phyloP scores from a whole-genome alignment of 2,888 invertebrate species.

The Ennomos quercinarius region DNA sequence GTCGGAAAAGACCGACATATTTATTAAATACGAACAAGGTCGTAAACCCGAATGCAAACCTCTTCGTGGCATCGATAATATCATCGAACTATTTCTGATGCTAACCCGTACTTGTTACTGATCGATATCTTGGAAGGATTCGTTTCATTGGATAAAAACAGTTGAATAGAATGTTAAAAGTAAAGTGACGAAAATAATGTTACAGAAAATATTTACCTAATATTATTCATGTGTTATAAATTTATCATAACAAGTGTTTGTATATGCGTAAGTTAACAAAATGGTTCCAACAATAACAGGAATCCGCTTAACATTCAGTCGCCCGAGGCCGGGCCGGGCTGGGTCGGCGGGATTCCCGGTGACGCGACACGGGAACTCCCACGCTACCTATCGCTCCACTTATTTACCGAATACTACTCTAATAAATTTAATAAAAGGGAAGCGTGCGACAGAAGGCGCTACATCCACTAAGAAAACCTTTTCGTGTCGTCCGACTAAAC shows the following conservation, averaged over 20 bases:
- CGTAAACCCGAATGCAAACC: slow-evolving; percentile 80
- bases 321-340: slow-evolving; percentile 45
- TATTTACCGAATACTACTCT: slow-evolving; percentile 73
- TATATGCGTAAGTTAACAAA: slow-evolving; percentile 60
- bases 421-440: slow-evolving; percentile 78
- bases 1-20: slow-evolving; percentile 83
- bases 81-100: slow-evolving; percentile 70
- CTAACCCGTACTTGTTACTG: slow-evolving; percentile 48
- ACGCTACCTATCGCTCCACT: slow-evolving; percentile 67
- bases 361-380: slow-evolving; percentile 58
- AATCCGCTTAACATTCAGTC: slow-evolving; percentile 68
- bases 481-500: slow-evolving; percentile 45
- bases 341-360: slow-evolving; percentile 63
- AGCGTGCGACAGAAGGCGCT: slow-evolving; percentile 64
- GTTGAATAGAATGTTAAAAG: slow-evolving; percentile 8
- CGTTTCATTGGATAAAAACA: slow-evolving; percentile 12
- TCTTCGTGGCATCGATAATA: slow-evolving; percentile 79
- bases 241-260: slow-evolving; percentile 38
- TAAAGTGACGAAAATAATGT: slow-evolving; percentile 1
- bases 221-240: slow-evolving; percentile 28
- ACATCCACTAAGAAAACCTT: slow-evolving; percentile 51
- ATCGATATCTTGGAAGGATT: slow-evolving; percentile 38
- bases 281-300: slow-evolving; percentile 65
- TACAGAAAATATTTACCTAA: slow-evolving; percentile 9
- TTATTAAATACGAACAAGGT: slow-evolving; percentile 84